Evolutionary conservation across 1,140 invertebrate species (phyloP).

Genomic region (Eulimnadia texana): DNA sequence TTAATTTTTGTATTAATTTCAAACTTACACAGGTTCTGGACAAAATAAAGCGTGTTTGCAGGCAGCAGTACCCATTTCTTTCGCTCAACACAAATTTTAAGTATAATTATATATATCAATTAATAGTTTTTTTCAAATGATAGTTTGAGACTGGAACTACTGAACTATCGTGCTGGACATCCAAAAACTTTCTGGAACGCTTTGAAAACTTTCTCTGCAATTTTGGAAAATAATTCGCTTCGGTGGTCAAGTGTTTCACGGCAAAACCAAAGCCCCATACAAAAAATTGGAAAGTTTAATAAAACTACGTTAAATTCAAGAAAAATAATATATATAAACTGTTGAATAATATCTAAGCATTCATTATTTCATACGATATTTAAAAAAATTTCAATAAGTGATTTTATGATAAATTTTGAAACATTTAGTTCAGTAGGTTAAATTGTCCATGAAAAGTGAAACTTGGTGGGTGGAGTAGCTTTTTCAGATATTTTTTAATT

Average conservation of each 20-base stretch:
- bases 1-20: not conserved
- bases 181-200: not conserved
- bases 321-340: too few species aligned
- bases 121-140: too few species aligned
- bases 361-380: too few species aligned
- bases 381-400: too few species aligned
- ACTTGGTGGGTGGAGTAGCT: not conserved
- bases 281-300: too few species aligned
- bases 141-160: too few species aligned
- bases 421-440: too few species aligned
- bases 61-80: conserved; percentile 16
- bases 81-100: too few species aligned
- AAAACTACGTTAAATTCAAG: too few species aligned
- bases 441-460: not conserved
- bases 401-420: too few species aligned
- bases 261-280: not conserved
- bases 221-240: not conserved
- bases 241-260: not conserved
- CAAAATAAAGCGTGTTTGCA: conserved; percentile 16
- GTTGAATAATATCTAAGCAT: too few species aligned
- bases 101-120: too few species aligned
- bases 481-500: not conserved
- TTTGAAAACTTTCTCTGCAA: not conserved
- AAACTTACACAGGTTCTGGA: conserved; percentile 12
- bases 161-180: not conserved